Percentiles rank a stretch among this genome's conserved stretches.
Evolutionary conservation across 2,113 vertebrate genomes (phyloP).

Genomic region (Silurus asotus): DNA sequence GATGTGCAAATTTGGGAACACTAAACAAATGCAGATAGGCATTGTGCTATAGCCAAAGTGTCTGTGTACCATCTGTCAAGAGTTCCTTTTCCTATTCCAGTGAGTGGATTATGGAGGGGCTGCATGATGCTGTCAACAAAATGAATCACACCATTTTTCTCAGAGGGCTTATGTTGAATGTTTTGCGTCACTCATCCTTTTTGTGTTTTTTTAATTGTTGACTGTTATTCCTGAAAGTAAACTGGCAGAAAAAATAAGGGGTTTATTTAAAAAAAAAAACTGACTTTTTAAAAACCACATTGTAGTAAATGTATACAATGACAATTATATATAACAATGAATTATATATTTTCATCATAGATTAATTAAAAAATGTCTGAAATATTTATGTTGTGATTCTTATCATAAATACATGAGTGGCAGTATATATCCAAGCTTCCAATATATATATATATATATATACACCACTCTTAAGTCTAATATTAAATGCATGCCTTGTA

Average conservation of each 20-base stretch:
- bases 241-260: not conserved
- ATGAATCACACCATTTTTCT: constrained; percentile 6
- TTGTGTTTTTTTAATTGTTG: not conserved
- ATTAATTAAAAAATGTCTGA: not conserved
- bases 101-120: not conserved
- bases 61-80: constrained; percentile 53
- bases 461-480: not conserved
- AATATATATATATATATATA: no score
- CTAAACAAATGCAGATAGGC: not conserved
- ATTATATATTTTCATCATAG: not conserved
- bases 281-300: not conserved
- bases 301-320: not conserved
- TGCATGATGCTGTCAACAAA: constrained; percentile 28
- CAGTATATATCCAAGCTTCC: no score
- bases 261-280: not conserved
- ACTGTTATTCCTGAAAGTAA: not conserved
- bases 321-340: not conserved
- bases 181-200: not conserved
- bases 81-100: not conserved
- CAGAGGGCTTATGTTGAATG: not conserved
- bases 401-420: not conserved
- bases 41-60: not conserved
- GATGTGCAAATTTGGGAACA: not conserved
- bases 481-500: not conserved
- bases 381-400: not conserved